Base-by-base conservation (phyloP, 92 coral and sea anemone genomes). In the Virgularia gustaviana region DNA sequence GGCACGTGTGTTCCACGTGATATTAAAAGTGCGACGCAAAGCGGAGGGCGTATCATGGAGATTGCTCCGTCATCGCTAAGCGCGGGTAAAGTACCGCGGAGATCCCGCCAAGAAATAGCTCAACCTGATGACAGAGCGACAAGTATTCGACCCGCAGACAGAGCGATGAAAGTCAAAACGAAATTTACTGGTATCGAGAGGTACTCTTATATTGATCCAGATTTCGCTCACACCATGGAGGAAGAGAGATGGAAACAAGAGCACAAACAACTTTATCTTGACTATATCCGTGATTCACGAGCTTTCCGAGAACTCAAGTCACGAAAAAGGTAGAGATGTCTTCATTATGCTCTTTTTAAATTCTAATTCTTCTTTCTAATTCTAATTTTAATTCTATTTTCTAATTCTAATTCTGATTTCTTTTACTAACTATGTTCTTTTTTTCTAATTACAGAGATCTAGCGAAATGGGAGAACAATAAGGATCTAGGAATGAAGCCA, bases 91-190 rank as follows among this genome's bases (percentile, higher is more conserved):
- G n/a, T n/a, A n/a, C n/a, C n/a, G n/a, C n/a, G n/a, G n/a, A n/a
- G n/a, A n/a, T n/a, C n/a, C n/a, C n/a, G n/a, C n/a, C n/a, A n/a
- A n/a, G n/a, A n/a, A n/a, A n/a, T n/a, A 3, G 96, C 99, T 13
- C 87, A 79, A 30, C 96, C 99, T 18, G 76, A 89, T 61, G 99
- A 94, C 78, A 82, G 99, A 61, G 96, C 99, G 24, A 84, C 96
- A 12, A 94, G 99, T 56, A 89, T 94, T 47, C 81, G 99, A 51
- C 99, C 99, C 2, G 89, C 99, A 25, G 84, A 89, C 59, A 82
- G 84, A 51, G 53, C 75, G 30, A 85, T 85, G 33, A 94, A 76
- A 76, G 81, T 87, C 87, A 90, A 96, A 45, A 92, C 98, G 27
- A 70, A 86, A 43, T 92, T 89, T 18, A 92, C 96, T 6, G 88